These are phyloP conservation scores for Brenthis daphne DNA, from an alignment of 2,888 invertebrate species.

Conservation along the genomic window DNA sequence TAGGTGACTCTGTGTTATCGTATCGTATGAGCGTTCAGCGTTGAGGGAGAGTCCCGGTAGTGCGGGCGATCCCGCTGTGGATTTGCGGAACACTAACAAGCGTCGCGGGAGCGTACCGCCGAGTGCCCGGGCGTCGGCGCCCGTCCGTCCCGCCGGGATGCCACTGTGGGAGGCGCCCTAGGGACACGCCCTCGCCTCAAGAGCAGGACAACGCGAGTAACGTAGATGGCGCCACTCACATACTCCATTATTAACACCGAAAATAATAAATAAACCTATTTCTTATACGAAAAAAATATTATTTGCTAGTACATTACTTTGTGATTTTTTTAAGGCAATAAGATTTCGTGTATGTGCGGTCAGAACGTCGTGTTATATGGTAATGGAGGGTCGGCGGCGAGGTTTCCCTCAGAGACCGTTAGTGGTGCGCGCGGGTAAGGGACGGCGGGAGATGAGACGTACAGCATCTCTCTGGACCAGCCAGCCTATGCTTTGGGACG, in stretches of 20 bases:
- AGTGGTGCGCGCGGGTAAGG: slow-evolving; percentile 60
- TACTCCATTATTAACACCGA: slow-evolving; percentile 36
- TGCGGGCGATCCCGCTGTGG: slow-evolving; percentile 81
- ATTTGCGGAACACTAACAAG: slow-evolving; percentile 82
- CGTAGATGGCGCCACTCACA: slow-evolving; percentile 72
- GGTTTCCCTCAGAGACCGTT: slow-evolving; percentile 72
- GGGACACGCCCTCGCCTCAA: slow-evolving; percentile 83
- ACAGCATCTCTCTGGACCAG: slow-evolving; percentile 70
- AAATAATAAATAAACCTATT: slow-evolving; percentile 40
- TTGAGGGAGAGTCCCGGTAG: slow-evolving; percentile 72
- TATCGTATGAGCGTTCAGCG: slow-evolving; percentile 69
- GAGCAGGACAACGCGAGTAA: slow-evolving; percentile 73
- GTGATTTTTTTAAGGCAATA: slow-evolving; percentile 40
- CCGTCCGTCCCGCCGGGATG: slow-evolving; percentile 77
- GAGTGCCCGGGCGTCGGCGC: slow-evolving; percentile 80
- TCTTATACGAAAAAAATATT: slow-evolving; percentile 30
- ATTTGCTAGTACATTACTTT: slow-evolving; percentile 16
- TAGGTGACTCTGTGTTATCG: slow-evolving; percentile 76
- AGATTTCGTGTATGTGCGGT: slow-evolving; percentile 45
- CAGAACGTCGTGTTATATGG: slow-evolving; percentile 50
- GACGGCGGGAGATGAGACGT: slow-evolving; percentile 69
- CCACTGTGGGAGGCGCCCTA: slow-evolving; percentile 75
- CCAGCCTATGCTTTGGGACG: slow-evolving; percentile 64
- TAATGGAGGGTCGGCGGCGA: slow-evolving; percentile 57
- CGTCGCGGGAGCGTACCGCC: slow-evolving; percentile 79